Base-by-base conservation (phyloP, 2,797 vertebrate genomes). In the Bucorvus abyssinicus region DNA sequence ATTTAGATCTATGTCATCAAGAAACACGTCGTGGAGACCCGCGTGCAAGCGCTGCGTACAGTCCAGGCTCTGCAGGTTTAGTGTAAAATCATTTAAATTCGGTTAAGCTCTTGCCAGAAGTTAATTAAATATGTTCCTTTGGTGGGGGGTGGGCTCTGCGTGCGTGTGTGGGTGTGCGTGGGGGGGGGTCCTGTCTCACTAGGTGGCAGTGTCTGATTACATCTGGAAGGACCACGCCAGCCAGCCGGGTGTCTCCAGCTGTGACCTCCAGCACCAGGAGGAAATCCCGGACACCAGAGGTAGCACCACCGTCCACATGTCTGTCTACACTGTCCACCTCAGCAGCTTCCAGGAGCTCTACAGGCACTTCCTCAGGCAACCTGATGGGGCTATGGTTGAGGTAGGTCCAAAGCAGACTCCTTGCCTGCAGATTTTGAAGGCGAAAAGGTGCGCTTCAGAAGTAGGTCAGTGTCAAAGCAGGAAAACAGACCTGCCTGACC, bases 181-280 rank as follows among this genome's bases (percentile, higher is more conserved):
- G 80, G 97, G 88, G 94, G 89, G n/a, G 8, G 60, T 77, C 79
- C 87, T 97, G 87, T 75, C 97, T 98, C 95, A 97, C 97, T 98
- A 99, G 99, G 98, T 99, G 97, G 98, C 98, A 94, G 99, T 99
- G 97, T 98, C 98, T 95, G 99, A 99, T 98, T 98, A 99, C 93
- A 97, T 98, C 96, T 99, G 99, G 98, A 98, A 98, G 84, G 98
- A 98, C 84, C 97, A 87, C n/a, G 73, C 95, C 45, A 56, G 86
- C 65, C 81, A 90, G 85, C 88, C 95, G 32, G 78, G 95, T 84
- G 88, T 94, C 91, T 97, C 95, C 69, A 89, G 94, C 93, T 93
- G 95, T 93, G 97, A 98, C 94, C 93, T 93, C 91, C 97, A 83
- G 70, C 92, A 18, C 59, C 95, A 34, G 56, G 80, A 63, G 27